phyloP scores from a whole-genome alignment of 2,797 vertebrate genomes.

The Synanceia verrucosa region DNA sequence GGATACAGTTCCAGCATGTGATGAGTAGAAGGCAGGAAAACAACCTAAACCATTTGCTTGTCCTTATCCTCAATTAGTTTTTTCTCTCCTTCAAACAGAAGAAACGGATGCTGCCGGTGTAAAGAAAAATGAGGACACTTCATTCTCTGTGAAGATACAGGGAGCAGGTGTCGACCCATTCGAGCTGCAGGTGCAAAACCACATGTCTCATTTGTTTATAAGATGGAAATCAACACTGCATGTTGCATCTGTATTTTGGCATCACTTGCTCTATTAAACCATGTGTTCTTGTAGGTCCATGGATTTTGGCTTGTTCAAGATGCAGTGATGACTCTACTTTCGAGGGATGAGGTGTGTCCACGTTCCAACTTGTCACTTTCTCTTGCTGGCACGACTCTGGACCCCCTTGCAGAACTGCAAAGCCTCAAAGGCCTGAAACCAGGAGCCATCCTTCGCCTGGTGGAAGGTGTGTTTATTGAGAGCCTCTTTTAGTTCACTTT shows the following conservation, averaged over 20 bases:
- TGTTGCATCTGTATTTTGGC: not conserved
- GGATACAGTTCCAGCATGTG: not conserved
- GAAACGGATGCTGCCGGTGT: constrained; percentile 43
- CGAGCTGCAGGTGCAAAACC: constrained; percentile 81
- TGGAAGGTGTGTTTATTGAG: constrained; percentile 74
- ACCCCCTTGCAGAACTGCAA: constrained; percentile 77
- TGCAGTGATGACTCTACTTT: constrained; percentile 71
- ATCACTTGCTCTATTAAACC: constrained; percentile 2
- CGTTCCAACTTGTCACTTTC: constrained; percentile 78
- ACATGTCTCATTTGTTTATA: not conserved
- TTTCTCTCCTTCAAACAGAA: constrained; percentile 56
- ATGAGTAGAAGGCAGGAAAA: constrained; percentile 1
- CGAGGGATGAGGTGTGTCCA: constrained; percentile 79
- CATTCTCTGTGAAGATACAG: constrained; percentile 84
- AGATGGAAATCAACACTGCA: too few species aligned
- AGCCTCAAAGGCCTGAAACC: constrained; percentile 80
- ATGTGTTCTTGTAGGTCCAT: constrained; percentile 71
- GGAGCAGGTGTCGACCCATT: constrained; percentile 84
- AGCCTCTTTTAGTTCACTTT: not conserved
- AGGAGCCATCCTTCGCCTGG: constrained; percentile 77
- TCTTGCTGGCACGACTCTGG: constrained; percentile 73
- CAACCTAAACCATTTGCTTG: not conserved
- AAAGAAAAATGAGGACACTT: constrained; percentile 68
- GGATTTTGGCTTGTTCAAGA: constrained; percentile 86
- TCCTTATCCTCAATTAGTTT: constrained; percentile 18